Evolutionary conservation across 2,888 invertebrate genomes (phyloP).

Genomic region (Drosophila neonasuta): DNA sequence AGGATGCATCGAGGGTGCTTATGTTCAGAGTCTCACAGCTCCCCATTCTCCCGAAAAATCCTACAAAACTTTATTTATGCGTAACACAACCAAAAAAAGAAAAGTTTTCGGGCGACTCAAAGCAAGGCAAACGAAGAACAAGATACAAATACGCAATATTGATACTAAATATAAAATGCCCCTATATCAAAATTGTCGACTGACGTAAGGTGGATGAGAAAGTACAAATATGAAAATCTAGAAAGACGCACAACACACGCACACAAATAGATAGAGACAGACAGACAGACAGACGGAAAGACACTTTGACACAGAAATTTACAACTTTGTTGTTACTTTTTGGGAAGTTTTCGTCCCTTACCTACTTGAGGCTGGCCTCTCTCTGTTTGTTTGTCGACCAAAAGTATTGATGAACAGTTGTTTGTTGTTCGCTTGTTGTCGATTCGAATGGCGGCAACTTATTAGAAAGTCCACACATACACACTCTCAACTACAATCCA

Average conservation of each 20-base stretch:
- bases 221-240: constrained; percentile 68
- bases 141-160: constrained; percentile 69
- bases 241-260: constrained; percentile 28
- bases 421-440: constrained; percentile 68
- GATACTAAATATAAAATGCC: constrained; percentile 63
- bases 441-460: constrained; percentile 64
- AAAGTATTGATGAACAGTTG: constrained; percentile 76
- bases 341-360: constrained; percentile 12
- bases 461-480: constrained; percentile 66
- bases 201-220: constrained; percentile 58
- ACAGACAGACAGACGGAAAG: constrained; percentile 31
- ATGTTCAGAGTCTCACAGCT: neutral
- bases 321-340: constrained; percentile 67
- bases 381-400: constrained; percentile 66
- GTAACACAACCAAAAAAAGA: constrained; percentile 10
- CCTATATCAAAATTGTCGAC: constrained; percentile 35
- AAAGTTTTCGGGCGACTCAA: constrained; percentile 52
- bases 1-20: constrained; percentile 41
- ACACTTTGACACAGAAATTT: constrained; percentile 72
- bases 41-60: constrained; percentile 8
- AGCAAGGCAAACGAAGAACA: constrained; percentile 36
- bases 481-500: constrained; percentile 40
- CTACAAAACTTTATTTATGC: constrained; percentile 50
- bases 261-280: constrained; percentile 22
- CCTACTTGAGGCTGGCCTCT: constrained; percentile 40